These are phyloP conservation scores for fruit fly (Drosophila melanogaster) DNA, from an alignment of 1,140 invertebrate genomes.

Conservation along the genomic window Release_6_plus_ISO1_MT NC_004354.4:6142001-6142500, in stretches of 20 bases:
- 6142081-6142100: slow-evolving; percentile 14
- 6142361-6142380: slow-evolving; percentile 24
- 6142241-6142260: slow-evolving; percentile 19
- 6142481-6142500: too few relatives aligned
- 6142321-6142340: background rate
- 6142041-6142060: background rate
- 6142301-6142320: slow-evolving; percentile 10
- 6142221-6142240: background rate
- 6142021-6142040: background rate
- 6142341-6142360: slow-evolving; percentile 13
- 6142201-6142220: background rate
- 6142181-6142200: slow-evolving; percentile 41
- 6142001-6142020: slow-evolving; percentile 40
- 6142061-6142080: too few relatives aligned
- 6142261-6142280: slow-evolving; percentile 23
- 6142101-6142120: slow-evolving; percentile 73
- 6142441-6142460: background rate
- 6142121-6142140: slow-evolving; percentile 76
- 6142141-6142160: slow-evolving; percentile 43
- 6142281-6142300: slow-evolving; percentile 3
- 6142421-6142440: background rate
- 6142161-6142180: slow-evolving; percentile 50
- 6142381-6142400: slow-evolving; percentile 6
- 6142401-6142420: slow-evolving; percentile 30
- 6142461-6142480: background rate